A percentile compares a stretch with the other conserved stretches of the same genome.
Conservation (phyloP, 1,140 invertebrate species). For the Aculops lycopersici region DNA sequence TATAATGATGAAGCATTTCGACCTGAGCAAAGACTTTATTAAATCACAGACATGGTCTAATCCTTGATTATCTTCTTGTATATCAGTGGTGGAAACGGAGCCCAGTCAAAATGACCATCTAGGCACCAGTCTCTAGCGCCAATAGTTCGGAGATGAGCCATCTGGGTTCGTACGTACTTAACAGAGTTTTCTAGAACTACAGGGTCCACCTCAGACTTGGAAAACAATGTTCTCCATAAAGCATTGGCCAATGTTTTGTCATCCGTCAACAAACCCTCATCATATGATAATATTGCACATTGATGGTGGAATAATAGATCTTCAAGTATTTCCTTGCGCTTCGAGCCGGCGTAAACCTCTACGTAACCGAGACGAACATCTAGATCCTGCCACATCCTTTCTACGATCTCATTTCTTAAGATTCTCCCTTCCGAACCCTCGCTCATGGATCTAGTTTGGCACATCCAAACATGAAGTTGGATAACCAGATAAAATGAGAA, state of each 20-base stretch:
- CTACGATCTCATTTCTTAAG: constrained; percentile 33
- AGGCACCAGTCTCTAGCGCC: neutral
- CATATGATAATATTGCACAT: constrained; percentile 45
- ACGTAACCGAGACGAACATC: constrained; percentile 30
- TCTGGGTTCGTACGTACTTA: neutral
- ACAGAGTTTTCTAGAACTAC: neutral
- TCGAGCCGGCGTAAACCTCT: constrained; percentile 19
- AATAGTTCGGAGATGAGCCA: neutral
- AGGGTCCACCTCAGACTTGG: constrained; percentile 4
- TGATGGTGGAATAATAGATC: constrained; percentile 38
- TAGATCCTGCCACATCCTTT: constrained; percentile 48
- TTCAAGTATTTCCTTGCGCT: constrained; percentile 5
- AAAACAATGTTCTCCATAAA: constrained; percentile 45
- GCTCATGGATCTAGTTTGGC: constrained; percentile 30
- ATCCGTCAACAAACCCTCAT: constrained; percentile 39
- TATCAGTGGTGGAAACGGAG: neutral
- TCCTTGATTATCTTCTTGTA: too few species aligned
- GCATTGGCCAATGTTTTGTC: constrained; percentile 38
- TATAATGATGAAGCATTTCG: too few species aligned
- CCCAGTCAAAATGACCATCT: neutral
- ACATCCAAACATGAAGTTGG: constrained; percentile 49
- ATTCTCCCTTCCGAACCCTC: constrained; percentile 31
- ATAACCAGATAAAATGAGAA: constrained; percentile 17
- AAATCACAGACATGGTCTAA: too few species aligned
- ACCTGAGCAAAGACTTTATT: too few species aligned